Evolutionary conservation across 2,113 vertebrate genomes (phyloP).

Genomic region (Phaethornis superciliosus): DNA sequence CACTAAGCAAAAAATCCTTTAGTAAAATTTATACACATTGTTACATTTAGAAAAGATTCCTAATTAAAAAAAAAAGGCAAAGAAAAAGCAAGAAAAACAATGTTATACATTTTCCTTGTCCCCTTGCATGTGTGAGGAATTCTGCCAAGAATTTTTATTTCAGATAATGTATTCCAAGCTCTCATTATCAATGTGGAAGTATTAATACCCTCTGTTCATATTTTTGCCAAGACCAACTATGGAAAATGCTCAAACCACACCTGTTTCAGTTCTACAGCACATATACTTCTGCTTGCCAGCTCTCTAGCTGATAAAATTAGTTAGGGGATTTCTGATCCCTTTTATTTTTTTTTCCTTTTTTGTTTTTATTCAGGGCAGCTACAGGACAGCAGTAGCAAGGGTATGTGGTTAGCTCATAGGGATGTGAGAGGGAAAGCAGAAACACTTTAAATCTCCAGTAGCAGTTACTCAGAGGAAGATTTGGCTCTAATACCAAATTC

Average conservation of each 20-base stretch:
- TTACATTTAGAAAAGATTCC: not conserved
- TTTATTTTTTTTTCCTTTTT: not conserved
- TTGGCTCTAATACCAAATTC: not conserved
- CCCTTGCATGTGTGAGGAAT: not conserved
- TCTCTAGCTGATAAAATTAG: constrained; percentile 70
- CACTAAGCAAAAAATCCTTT: not conserved
- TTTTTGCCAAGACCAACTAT: constrained; percentile 54
- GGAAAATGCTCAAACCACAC: constrained; percentile 48
- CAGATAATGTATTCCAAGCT: constrained; percentile 25
- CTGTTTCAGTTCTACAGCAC: constrained; percentile 14
- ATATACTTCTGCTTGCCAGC: constrained; percentile 47
- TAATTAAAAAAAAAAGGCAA: not conserved
- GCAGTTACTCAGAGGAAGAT: not conserved
- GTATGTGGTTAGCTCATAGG: constrained; percentile 56
- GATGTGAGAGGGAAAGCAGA: constrained; percentile 72
- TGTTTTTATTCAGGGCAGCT: constrained; percentile 48
- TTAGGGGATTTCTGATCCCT: constrained; percentile 60
- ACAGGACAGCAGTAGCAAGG: not conserved
- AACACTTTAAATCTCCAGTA: constrained; percentile 13
- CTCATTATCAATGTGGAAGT: constrained; percentile 6
- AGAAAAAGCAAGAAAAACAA: not conserved
- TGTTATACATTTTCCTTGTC: not conserved
- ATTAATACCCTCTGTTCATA: constrained; percentile 53
- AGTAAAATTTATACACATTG: not conserved
- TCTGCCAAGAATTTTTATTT: constrained; percentile 40